These are phyloP conservation scores for Cerastoderma edule DNA, from an alignment of 2,888 invertebrate genomes.

Conservation along the genomic window DNA sequence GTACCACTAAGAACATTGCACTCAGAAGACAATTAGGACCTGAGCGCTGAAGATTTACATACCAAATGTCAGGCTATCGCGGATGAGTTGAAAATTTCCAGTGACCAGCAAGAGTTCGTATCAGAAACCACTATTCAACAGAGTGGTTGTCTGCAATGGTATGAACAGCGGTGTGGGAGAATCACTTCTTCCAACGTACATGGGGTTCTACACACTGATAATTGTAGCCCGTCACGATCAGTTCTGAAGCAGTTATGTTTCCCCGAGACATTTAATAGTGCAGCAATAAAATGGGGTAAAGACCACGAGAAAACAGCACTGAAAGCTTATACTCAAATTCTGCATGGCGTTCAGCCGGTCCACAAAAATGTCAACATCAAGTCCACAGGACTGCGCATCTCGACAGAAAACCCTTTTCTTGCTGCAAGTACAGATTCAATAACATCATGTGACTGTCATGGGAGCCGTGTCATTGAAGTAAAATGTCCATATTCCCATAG, in stretches of 20 bases:
- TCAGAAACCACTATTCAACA: conserved; percentile 10
- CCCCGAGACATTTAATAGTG: not conserved
- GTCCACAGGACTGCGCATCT: no score
- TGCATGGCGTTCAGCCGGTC: not conserved
- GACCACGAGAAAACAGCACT: not conserved
- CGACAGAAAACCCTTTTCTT: no score
- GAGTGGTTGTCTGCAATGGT: conserved; percentile 24
- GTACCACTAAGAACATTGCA: not conserved
- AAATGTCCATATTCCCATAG: no score
- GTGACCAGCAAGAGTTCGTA: conserved; percentile 13
- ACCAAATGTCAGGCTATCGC: not conserved
- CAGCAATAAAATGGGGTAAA: not conserved
- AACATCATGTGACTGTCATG: no score
- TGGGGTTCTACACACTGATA: conserved; percentile 26
- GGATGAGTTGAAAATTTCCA: not conserved
- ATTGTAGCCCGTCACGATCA: conserved; percentile 3
- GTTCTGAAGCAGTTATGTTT: not conserved
- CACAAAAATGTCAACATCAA: not conserved
- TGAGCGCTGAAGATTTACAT: not conserved
- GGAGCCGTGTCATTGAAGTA: no score
- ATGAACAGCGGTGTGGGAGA: conserved; percentile 30
- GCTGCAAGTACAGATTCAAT: no score
- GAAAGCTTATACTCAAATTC: not conserved
- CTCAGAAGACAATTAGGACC: not conserved
- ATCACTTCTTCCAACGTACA: conserved; percentile 35